Conservation (phyloP, 2,888 invertebrate species). For the Oligia fasciuncula region DNA sequence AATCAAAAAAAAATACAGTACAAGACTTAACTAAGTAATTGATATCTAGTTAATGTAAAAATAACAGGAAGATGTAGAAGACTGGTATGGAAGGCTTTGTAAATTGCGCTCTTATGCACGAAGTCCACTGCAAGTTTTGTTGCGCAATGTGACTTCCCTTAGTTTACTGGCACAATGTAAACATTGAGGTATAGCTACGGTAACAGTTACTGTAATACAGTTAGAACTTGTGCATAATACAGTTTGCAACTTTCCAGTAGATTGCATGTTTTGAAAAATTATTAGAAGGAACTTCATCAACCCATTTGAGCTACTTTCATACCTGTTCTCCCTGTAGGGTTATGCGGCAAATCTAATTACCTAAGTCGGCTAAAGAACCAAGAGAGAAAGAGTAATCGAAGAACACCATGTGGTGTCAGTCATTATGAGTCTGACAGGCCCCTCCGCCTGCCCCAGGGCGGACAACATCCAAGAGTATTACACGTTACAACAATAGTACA, state of each 20-base stretch:
- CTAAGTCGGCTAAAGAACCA: neutral
- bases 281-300: neutral
- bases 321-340: neutral
- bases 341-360: neutral
- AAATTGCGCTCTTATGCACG: neutral
- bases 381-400: neutral
- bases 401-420: neutral
- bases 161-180: constrained; percentile 4
- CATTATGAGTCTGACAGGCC: neutral
- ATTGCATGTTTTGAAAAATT: neutral
- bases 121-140: neutral
- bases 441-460: neutral
- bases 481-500: neutral
- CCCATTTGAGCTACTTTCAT: neutral
- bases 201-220: neutral
- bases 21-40: neutral
- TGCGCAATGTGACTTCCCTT: neutral
- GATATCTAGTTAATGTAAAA: neutral
- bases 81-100: neutral
- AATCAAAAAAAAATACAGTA: neutral
- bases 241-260: neutral
- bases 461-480: neutral
- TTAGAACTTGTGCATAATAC: neutral
- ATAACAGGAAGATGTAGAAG: neutral
- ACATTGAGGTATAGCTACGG: neutral